Evolutionary conservation across 2,113 vertebrate genomes (phyloP).

Genomic region (Turdus rufiventris): DNA sequence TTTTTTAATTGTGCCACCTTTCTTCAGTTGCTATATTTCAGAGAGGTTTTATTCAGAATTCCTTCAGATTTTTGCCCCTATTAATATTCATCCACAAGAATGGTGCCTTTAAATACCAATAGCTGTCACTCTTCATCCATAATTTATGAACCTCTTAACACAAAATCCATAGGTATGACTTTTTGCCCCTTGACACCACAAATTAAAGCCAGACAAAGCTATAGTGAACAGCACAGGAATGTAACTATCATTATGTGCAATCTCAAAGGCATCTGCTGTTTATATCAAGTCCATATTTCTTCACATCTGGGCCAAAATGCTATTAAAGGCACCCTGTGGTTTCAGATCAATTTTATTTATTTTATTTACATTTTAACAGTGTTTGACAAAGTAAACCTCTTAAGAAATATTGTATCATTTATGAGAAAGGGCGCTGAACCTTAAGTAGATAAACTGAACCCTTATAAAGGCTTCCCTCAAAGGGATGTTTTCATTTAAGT

Average conservation of each 20-base stretch:
- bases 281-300: conserved; percentile 44
- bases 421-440: conserved; percentile 38
- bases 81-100: conserved; percentile 57
- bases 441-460: conserved; percentile 33
- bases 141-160: conserved; percentile 64
- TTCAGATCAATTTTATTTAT: conserved; percentile 67
- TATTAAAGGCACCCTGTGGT: conserved; percentile 51
- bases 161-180: conserved; percentile 54
- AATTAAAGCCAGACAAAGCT: conserved; percentile 51
- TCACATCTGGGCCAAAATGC: conserved; percentile 48
- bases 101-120: conserved; percentile 57
- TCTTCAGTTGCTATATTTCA: not conserved
- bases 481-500: conserved; percentile 39
- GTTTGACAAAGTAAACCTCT: conserved; percentile 59
- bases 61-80: not conserved
- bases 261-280: conserved; percentile 14
- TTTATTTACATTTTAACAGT: conserved; percentile 73
- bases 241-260: conserved; percentile 20
- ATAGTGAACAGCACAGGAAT: not conserved
- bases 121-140: conserved; percentile 45
- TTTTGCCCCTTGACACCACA: conserved; percentile 52
- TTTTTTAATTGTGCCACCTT: not conserved
- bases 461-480: conserved; percentile 27
- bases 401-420: conserved; percentile 62
- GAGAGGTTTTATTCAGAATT: not conserved